Percentiles rank a stretch among this genome's conserved stretches.
Conservation (phyloP, 2,888 invertebrate genomes). For the Lasioglossum marginatum region DNA sequence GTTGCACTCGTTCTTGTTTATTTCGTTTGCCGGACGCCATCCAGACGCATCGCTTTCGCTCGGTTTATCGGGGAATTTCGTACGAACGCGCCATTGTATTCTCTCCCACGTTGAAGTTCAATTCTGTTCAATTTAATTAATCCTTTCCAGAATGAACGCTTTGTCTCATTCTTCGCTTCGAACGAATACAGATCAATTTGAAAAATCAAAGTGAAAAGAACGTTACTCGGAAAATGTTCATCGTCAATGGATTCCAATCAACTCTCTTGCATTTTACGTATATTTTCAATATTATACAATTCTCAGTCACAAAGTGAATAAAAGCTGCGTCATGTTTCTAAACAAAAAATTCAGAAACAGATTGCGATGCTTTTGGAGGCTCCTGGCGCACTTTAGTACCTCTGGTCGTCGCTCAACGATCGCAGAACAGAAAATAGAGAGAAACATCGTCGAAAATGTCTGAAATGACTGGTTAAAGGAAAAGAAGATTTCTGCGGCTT, state of each 20-base stretch:
- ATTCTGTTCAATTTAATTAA: too few relatives aligned
- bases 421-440: background rate
- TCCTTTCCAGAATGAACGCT: too few relatives aligned
- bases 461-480: background rate
- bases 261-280: too few relatives aligned
- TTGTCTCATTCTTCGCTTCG: too few relatives aligned
- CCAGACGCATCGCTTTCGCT: slow-evolving; percentile 26
- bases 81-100: background rate
- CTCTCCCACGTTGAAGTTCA: too few relatives aligned
- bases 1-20: slow-evolving; percentile 62
- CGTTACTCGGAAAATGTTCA: too few relatives aligned
- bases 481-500: background rate
- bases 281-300: background rate
- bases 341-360: background rate
- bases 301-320: background rate
- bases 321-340: background rate
- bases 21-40: slow-evolving; percentile 36
- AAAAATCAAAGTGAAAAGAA: too few relatives aligned
- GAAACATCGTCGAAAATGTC: too few relatives aligned
- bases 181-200: too few relatives aligned
- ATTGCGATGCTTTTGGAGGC: slow-evolving; percentile 33
- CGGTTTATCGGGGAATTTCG: background rate
- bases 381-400: slow-evolving; percentile 28
- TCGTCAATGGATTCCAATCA: too few relatives aligned
- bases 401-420: slow-evolving; percentile 24